Conservation (phyloP, 2,113 vertebrate species). For the Lepus americanus region DNA sequence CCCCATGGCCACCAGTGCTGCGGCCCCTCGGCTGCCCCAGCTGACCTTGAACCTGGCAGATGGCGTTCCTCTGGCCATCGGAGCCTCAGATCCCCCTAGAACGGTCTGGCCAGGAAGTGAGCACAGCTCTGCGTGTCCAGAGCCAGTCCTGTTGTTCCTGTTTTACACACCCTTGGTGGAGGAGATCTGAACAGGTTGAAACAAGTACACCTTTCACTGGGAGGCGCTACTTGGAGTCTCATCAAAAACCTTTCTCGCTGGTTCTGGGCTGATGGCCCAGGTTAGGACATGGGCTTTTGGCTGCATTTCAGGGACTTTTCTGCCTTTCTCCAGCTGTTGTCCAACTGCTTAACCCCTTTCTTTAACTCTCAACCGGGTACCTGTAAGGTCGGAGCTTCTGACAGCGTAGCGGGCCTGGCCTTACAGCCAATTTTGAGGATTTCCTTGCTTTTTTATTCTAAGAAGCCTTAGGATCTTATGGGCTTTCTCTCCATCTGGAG, state of each 20-base stretch:
- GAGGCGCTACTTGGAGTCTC: neutral
- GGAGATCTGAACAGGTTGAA: slow-evolving; percentile 41
- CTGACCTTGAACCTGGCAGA: neutral
- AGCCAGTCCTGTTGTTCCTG: slow-evolving; percentile 56
- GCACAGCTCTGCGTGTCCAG: neutral
- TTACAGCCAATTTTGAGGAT: slow-evolving; percentile 20
- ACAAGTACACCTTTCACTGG: slow-evolving; percentile 16
- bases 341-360: neutral
- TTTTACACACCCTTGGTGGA: neutral
- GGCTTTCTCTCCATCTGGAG: neutral
- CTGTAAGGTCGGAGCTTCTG: neutral
- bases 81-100: neutral
- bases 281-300: neutral
- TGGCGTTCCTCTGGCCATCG: neutral
- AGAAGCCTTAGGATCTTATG: neutral
- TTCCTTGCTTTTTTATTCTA: slow-evolving; percentile 30
- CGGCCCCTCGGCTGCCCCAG: neutral
- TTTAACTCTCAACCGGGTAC: neutral
- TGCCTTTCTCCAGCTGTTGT: neutral
- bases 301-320: neutral
- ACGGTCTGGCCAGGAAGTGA: neutral
- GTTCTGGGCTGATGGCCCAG: neutral
- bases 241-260: slow-evolving; percentile 8
- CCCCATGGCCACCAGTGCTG: accelerated
- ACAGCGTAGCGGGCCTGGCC: neutral